Evolutionary conservation across 2,797 vertebrate genomes (phyloP).

Genomic region (Pristis pectinata): DNA sequence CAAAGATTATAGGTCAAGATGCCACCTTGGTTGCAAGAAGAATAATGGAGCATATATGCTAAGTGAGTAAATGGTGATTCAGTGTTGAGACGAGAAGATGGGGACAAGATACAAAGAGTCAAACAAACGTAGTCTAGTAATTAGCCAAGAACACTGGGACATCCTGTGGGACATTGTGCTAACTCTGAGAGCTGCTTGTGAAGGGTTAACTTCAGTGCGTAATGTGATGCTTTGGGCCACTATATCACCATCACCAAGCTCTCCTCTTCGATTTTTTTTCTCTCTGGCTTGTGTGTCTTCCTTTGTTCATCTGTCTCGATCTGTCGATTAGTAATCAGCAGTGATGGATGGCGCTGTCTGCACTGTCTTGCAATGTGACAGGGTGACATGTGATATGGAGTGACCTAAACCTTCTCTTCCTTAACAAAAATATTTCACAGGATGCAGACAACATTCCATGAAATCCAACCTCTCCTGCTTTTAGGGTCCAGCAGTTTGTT

Average conservation of each 20-base stretch:
- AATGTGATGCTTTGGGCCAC: slow-evolving; percentile 15
- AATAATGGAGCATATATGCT: not conserved
- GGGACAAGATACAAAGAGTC: not conserved
- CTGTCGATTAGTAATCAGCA: slow-evolving; percentile 21
- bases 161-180: not conserved
- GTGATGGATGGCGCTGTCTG: slow-evolving; percentile 33
- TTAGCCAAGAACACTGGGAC: not conserved
- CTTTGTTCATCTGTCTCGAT: slow-evolving; percentile 27
- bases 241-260: not conserved
- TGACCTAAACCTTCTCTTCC: slow-evolving; percentile 29
- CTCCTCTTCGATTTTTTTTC: not conserved
- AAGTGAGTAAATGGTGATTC: not conserved
- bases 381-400: slow-evolving; percentile 22
- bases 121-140: not conserved
- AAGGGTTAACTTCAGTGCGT: slow-evolving; percentile 25
- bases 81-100: not conserved
- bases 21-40: not conserved
- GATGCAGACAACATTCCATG: slow-evolving; percentile 6
- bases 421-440: slow-evolving; percentile 30
- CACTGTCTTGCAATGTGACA: slow-evolving; percentile 23
- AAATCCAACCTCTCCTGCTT: slow-evolving; percentile 2
- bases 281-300: slow-evolving; percentile 1
- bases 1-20: not conserved
- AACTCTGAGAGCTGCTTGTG: not conserved
- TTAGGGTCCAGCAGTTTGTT: not conserved